Percentiles rank a stretch among this genome's conserved stretches.
Evolutionary conservation across 2,888 invertebrate species (phyloP).

Genomic region (Belgica antarctica): DNA sequence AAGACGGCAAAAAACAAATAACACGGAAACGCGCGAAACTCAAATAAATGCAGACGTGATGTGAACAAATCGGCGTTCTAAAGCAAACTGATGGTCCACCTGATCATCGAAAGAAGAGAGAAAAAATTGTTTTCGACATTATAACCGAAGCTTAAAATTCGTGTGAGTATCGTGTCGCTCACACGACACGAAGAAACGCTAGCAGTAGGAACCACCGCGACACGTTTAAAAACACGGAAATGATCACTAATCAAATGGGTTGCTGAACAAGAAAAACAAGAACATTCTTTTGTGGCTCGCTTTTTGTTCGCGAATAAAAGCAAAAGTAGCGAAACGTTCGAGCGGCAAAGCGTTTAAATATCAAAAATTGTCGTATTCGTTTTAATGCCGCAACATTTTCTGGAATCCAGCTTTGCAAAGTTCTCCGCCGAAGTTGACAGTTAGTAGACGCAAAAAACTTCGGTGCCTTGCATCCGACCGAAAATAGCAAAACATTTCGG

Average conservation of each 20-base stretch:
- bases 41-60: slow-evolving; percentile 12
- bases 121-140: slow-evolving; percentile 19
- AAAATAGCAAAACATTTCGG: neutral
- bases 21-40: slow-evolving; percentile 29
- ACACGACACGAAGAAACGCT: neutral
- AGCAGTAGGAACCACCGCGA: too few relatives aligned
- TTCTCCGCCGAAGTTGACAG: too few relatives aligned
- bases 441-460: too few relatives aligned
- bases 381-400: neutral
- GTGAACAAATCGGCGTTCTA: slow-evolving; percentile 34
- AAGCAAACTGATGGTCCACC: slow-evolving; percentile 28
- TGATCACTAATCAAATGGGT: neutral
- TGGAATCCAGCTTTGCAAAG: too few relatives aligned
- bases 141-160: neutral
- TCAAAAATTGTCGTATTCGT: too few relatives aligned
- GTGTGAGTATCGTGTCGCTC: neutral
- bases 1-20: slow-evolving; percentile 7
- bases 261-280: slow-evolving; percentile 2
- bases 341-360: neutral
- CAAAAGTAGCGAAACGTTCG: neutral
- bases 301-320: neutral
- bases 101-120: slow-evolving; percentile 21
- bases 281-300: neutral
- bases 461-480: too few relatives aligned
- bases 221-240: slow-evolving; percentile 15